Percentiles rank a stretch among this genome's conserved stretches.
Conservation (phyloP, 2,113 vertebrate species). For the Malurus elegans region DNA sequence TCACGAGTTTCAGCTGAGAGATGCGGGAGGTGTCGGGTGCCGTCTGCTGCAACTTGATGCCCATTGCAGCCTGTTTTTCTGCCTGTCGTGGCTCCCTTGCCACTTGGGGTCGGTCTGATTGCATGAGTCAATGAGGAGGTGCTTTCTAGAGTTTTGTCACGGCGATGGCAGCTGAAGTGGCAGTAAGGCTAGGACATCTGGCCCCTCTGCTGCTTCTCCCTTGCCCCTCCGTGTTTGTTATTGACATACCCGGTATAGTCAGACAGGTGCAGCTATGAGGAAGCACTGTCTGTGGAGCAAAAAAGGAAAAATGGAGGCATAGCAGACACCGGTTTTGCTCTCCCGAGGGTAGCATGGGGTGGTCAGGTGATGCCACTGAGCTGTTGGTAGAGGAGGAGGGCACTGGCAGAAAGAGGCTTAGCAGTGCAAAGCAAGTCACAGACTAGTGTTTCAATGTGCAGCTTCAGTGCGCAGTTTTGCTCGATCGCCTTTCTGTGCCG, state of each 20-base stretch:
- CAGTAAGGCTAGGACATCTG: neutral
- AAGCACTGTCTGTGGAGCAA: neutral
- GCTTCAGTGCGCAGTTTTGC: neutral
- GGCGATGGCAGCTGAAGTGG: neutral
- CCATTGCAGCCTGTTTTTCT: neutral
- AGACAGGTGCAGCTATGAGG: neutral
- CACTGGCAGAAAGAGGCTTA: neutral
- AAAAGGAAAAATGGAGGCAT: neutral
- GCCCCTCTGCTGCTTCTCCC: neutral
- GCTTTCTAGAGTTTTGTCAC: neutral
- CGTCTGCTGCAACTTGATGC: neutral
- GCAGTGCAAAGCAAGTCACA: neutral
- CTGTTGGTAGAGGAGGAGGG: neutral
- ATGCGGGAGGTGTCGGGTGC: neutral
- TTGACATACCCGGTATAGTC: neutral
- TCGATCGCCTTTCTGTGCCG: neutral
- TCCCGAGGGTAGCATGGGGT: neutral
- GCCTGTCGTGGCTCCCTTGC: neutral
- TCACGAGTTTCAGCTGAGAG: neutral
- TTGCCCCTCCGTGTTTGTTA: fast-evolving
- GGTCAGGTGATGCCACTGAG: neutral
- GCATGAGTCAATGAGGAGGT: neutral
- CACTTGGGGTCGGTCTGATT: neutral
- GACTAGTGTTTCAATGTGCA: neutral
- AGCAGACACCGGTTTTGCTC: neutral